A percentile compares a stretch with the other conserved stretches of the same genome.
Conservation (phyloP, 53 echinoderm and acorn worm genomes). For the Luidia sarsii region DNA sequence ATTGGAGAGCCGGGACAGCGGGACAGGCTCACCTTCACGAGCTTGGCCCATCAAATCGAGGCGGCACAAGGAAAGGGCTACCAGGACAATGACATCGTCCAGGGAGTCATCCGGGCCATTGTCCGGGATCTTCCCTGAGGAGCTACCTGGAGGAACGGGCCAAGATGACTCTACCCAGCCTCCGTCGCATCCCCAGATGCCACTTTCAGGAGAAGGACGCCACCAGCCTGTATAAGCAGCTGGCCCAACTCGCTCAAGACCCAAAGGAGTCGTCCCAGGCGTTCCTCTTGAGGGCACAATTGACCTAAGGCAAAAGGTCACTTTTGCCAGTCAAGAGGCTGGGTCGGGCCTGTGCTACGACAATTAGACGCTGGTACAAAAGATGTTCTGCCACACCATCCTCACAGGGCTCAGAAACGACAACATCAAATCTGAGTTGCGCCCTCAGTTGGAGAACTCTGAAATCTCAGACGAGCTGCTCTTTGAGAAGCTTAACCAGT, state of each 20-base stretch:
- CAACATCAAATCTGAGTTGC: conserved; percentile 19
- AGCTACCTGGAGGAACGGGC: background rate
- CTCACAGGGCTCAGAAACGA: conserved; percentile 49
- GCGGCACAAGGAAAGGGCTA: background rate
- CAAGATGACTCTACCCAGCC: conserved; percentile 13
- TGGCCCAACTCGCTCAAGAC: conserved; percentile 38
- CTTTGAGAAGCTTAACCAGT: conserved; percentile 6
- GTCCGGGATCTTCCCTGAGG: background rate
- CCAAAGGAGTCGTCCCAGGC: conserved; percentile 30
- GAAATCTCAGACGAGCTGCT: background rate
- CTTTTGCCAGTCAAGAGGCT: conserved; percentile 50
- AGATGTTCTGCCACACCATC: conserved; percentile 34
- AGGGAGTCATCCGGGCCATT: background rate
- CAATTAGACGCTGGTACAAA: conserved; percentile 3
- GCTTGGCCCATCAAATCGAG: conserved; percentile 27
- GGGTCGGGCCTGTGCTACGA: conserved; percentile 27
- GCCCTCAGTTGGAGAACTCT: conserved; percentile 12
- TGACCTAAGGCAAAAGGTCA: conserved; percentile 53
- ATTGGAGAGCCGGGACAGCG: conserved; percentile 34
- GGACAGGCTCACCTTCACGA: conserved; percentile 36
- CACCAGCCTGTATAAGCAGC: conserved; percentile 40
- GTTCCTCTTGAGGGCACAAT: conserved; percentile 25
- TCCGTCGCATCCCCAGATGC: conserved; percentile 31
- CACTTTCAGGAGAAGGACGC: conserved; percentile 55
- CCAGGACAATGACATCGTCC: background rate